Conservation (phyloP, 2,797 vertebrate genomes). For the Poeciliopsis gracilis region DNA sequence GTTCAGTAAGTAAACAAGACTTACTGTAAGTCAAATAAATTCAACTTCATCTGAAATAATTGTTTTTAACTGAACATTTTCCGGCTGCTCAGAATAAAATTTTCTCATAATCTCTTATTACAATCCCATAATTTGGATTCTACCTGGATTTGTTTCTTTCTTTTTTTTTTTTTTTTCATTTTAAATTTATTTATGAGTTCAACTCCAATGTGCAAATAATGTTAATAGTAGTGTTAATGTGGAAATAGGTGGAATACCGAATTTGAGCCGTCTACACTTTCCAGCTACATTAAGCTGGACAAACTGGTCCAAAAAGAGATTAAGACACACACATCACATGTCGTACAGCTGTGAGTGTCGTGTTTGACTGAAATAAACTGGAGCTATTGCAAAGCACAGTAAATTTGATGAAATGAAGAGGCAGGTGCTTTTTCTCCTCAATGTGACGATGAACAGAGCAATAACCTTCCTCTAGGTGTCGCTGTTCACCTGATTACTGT, state of each 20-base stretch:
- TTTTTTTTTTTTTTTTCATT: no score
- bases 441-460: neutral
- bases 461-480: slow-evolving; percentile 63
- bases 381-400: neutral
- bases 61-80: neutral
- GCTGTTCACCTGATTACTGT: slow-evolving; percentile 54
- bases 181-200: neutral
- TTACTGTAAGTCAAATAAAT: neutral
- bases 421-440: neutral
- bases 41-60: neutral
- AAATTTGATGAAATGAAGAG: neutral
- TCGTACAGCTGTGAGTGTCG: neutral
- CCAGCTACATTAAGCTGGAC: neutral
- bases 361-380: neutral
- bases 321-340: neutral
- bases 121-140: neutral
- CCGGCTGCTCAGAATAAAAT: neutral
- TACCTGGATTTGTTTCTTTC: neutral
- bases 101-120: neutral
- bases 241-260: neutral
- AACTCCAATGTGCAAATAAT: neutral
- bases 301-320: neutral
- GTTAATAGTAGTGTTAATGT: neutral
- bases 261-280: neutral
- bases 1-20: neutral